Percentiles rank a stretch among this genome's conserved stretches.
These are phyloP conservation scores for Tapirus indicus DNA, from an alignment of 2,797 vertebrate genomes.

Conservation along the genomic window DNA sequence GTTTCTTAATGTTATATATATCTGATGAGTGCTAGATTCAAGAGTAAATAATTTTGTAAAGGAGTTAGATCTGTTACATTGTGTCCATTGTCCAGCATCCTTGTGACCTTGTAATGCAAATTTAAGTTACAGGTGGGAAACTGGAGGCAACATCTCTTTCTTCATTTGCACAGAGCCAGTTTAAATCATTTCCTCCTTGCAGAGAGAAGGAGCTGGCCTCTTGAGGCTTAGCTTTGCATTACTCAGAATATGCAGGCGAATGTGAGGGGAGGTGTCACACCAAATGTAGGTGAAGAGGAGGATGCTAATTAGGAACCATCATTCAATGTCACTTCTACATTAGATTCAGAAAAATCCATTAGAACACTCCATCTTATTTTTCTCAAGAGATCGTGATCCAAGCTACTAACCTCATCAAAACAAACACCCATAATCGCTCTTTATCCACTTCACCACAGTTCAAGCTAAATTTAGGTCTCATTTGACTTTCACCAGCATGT, in stretches of 20 bases:
- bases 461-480: conserved; percentile 76
- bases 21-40: neutral
- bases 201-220: neutral
- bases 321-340: conserved; percentile 78
- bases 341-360: conserved; percentile 67
- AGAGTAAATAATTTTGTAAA: neutral
- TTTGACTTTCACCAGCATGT: conserved; percentile 58
- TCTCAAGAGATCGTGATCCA: conserved; percentile 78
- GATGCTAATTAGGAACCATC: conserved; percentile 83
- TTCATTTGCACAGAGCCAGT: conserved; percentile 43
- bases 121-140: neutral
- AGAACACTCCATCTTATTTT: conserved; percentile 80
- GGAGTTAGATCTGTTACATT: neutral
- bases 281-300: conserved; percentile 74
- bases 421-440: conserved; percentile 82
- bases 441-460: conserved; percentile 74
- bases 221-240: neutral
- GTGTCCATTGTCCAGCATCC: neutral
- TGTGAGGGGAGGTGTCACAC: conserved; percentile 1
- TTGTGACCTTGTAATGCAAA: neutral
- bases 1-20: neutral
- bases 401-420: conserved; percentile 81
- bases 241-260: conserved; percentile 50
- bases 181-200: conserved; percentile 50
- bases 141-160: neutral